Conservation (phyloP, 2,888 invertebrate species). For the Drosophila fulvimacula region DNA sequence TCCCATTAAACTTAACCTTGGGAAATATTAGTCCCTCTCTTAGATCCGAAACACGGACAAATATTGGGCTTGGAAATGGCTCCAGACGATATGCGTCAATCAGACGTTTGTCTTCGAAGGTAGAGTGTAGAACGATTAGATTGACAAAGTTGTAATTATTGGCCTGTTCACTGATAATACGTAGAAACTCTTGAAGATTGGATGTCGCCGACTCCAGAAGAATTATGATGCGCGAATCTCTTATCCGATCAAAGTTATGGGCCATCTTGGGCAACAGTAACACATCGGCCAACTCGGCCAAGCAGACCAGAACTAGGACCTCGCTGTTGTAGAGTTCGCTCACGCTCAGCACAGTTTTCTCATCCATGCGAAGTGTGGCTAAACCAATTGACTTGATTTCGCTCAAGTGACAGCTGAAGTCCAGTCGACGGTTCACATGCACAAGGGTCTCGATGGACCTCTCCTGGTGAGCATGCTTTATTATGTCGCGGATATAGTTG, state of each 20-base stretch:
- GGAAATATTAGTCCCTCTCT: neutral
- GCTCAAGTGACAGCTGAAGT: neutral
- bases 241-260: neutral
- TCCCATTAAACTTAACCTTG: conserved; percentile 5
- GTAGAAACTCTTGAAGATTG: neutral
- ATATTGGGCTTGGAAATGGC: conserved; percentile 27
- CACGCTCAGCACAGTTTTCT: neutral
- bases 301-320: conserved; percentile 6
- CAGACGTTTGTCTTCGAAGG: neutral
- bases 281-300: neutral
- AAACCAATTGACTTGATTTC: neutral
- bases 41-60: neutral
- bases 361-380: conserved; percentile 20
- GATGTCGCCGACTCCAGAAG: neutral
- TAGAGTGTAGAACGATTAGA: conserved; percentile 25
- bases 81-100: conserved; percentile 15
- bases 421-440: conserved; percentile 1
- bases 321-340: conserved; percentile 10
- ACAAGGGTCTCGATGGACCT: conserved; percentile 15
- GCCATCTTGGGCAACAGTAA: neutral
- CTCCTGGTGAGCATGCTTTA: conserved; percentile 10
- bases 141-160: neutral
- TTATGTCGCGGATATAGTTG: conserved; percentile 6
- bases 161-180: neutral
- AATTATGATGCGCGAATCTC: neutral